Percentiles rank a stretch among this genome's conserved stretches.
phyloP scores from a whole-genome alignment of 2,113 vertebrate species.

The Cavia porcellus region DNA sequence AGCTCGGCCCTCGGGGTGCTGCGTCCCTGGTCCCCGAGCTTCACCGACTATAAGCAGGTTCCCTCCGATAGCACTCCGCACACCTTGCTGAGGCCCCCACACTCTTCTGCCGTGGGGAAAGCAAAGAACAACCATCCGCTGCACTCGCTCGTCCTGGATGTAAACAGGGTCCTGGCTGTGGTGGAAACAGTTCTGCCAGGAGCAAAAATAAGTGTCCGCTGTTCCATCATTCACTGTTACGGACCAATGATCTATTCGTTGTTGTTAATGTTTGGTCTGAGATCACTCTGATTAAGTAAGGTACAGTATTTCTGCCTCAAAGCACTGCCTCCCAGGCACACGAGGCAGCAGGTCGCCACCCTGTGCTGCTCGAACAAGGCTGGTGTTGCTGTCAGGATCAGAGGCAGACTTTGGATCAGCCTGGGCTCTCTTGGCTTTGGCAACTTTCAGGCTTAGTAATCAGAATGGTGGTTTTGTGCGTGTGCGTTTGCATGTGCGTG shows the following conservation, averaged over 20 bases:
- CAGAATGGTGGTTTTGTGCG: conserved; percentile 60
- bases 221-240: conserved; percentile 75
- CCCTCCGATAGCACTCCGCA: neutral
- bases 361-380: conserved; percentile 75
- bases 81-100: conserved; percentile 70
- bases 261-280: conserved; percentile 71
- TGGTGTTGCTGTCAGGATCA: conserved; percentile 76
- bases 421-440: conserved; percentile 74
- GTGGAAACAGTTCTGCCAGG: conserved; percentile 65
- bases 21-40: neutral
- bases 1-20: neutral
- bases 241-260: conserved; percentile 75
- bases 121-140: conserved; percentile 64
- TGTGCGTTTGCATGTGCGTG: too few relatives aligned
- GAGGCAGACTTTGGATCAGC: conserved; percentile 76
- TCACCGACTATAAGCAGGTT: neutral
- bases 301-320: conserved; percentile 74
- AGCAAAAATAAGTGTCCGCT: conserved; percentile 80
- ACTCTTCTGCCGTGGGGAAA: conserved; percentile 70
- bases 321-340: conserved; percentile 74
- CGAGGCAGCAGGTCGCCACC: conserved; percentile 76
- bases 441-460: conserved; percentile 74
- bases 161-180: neutral
- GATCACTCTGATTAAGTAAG: conserved; percentile 77
- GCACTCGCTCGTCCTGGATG: conserved; percentile 18